These are phyloP conservation scores for Catharus bicknelli DNA, from an alignment of 2,113 vertebrate genomes.

Conservation along the genomic window DNA sequence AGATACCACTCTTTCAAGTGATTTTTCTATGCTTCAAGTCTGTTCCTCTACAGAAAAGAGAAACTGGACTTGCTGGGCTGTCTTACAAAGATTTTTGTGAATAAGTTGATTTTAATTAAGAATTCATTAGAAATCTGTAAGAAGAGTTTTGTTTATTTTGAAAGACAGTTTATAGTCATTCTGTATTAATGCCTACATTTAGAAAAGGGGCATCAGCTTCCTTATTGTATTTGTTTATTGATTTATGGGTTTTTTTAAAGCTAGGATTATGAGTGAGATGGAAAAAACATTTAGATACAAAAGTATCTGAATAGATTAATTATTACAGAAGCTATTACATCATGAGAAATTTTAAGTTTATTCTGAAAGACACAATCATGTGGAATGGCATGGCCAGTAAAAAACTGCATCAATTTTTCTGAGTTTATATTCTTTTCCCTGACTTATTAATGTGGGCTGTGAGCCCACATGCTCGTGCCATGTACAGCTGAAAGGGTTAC, in stretches of 20 bases:
- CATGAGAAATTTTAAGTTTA: not conserved
- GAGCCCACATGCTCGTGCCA: not conserved
- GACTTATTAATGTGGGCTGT: not conserved
- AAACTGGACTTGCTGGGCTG: not conserved
- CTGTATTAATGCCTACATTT: not conserved
- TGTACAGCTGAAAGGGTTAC: not conserved
- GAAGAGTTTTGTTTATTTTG: not conserved
- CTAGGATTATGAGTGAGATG: not conserved
- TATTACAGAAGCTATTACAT: not conserved
- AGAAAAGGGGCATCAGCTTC: not conserved
- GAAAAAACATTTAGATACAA: not conserved
- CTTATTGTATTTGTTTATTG: not conserved
- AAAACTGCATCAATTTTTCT: accelerated
- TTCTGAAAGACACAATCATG: not conserved
- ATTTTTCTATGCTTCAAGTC: not conserved
- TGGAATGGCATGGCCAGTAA: not conserved
- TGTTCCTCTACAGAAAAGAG: not conserved
- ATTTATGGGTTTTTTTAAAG: not conserved
- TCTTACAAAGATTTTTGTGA: not conserved
- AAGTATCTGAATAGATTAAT: not conserved
- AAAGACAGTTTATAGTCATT: not conserved
- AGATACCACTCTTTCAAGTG: not conserved
- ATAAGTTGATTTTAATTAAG: not conserved
- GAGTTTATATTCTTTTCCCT: not conserved
- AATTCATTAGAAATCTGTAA: not conserved